Evolutionary conservation across 2,113 vertebrate species (phyloP).

Genomic region (Psittacus erithacus): DNA sequence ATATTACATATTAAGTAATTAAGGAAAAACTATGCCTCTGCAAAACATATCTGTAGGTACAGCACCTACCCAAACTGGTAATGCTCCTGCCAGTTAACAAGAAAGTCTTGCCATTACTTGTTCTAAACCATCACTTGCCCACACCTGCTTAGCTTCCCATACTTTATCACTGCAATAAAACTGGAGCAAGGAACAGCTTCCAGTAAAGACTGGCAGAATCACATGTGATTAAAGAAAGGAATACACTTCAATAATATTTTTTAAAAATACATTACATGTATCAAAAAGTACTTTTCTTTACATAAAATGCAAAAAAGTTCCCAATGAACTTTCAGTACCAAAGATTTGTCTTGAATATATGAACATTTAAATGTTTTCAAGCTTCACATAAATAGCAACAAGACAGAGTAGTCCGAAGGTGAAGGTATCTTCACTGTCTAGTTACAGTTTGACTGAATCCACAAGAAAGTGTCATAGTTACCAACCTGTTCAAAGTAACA

Average conservation of each 20-base stretch:
- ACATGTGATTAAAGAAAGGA: neutral
- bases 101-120: neutral
- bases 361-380: neutral
- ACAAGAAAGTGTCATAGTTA: neutral
- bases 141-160: neutral
- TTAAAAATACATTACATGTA: neutral
- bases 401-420: neutral
- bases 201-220: neutral
- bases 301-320: neutral
- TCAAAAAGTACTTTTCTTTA: neutral
- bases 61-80: conserved; percentile 26
- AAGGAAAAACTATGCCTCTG: neutral
- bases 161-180: neutral
- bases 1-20: neutral
- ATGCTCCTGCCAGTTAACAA: neutral
- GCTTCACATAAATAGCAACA: neutral
- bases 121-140: neutral
- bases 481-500: neutral
- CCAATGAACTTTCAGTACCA: neutral
- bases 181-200: neutral
- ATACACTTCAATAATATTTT: neutral
- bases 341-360: neutral
- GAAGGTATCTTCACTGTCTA: neutral
- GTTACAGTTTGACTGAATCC: neutral
- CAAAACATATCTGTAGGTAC: neutral